Base-by-base conservation (phyloP, 2,888 invertebrate genomes). In the Odontocolon sp. region DNA sequence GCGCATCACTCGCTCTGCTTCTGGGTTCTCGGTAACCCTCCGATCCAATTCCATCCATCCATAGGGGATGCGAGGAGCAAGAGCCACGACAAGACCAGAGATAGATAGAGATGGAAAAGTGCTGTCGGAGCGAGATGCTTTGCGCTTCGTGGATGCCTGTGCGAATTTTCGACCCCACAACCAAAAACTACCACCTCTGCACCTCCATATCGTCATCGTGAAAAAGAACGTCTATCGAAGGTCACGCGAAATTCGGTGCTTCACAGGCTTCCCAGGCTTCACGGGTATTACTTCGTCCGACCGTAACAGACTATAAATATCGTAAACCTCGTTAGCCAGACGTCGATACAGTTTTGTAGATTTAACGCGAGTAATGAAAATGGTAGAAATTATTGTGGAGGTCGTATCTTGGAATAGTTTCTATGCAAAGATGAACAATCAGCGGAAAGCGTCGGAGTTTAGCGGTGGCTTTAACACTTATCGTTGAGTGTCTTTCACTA, bases 41-140 rank as follows among this genome's bases (percentile, higher is more conserved):
- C 82, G 84, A 84, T 84, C 84, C 84, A 84, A 84, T 83, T 83
- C 83, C 81, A 78, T 81, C 78, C 77, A 79, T 79, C 79, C 81
- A 80, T 78, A 72, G 80, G 82, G 79, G 79, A 74, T 70, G 75
- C 77, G 67, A 68, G 54, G 66, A 69, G 64, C 45, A 59, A 59
- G 70, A 66, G 57, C 61, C 59, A 50, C 38, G 26, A 9, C 16
- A 38, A 33, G 33, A 67, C 33, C 14, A 26, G n/a, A 40, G 57
- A 64, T 47, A 23, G 23, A 69, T 36, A 64, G 61, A 40, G 59
- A 77, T 14, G 47, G 47, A 68, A 64, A 68, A 45, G 33, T 61
- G 54, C 8, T 33, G n/a, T 31, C 36, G 45, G 26, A 40, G 69
- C 11, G 68, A 76, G 56, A n/a, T n/a, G n/a, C n/a, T n/a, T n/a